Base-by-base conservation (phyloP, 2,113 vertebrate genomes). In the Notiomystis cincta region DNA sequence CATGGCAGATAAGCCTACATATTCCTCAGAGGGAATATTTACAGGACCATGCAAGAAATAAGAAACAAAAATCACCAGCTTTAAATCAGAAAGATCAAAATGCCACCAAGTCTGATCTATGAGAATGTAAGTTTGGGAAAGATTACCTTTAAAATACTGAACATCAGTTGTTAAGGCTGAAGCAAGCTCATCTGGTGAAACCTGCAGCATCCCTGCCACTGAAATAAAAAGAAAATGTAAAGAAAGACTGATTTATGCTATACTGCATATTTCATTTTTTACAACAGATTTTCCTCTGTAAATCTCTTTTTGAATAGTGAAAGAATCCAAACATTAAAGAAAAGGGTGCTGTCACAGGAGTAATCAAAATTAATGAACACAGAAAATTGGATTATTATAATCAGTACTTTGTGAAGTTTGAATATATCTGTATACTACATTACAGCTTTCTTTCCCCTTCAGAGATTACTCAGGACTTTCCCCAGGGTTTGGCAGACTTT, bases 131-230 rank as follows among this genome's bases (percentile, higher is more conserved):
- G 6, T 31, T 81, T 87, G 48, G 76, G 84, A 77, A 64, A 65
- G 2, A 67, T 90, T 98, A 99, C 99, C 99, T 99, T 99, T 99
- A 70, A 99, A 98, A 97, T 99, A 99, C 47, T 99, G 99, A 82
- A 99, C 96, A 37, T 99, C 99, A 37, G 98, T 98, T 45, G 99
- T 99, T 94, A 99, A 98, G 83, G 99, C 99, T 22, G 98, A 98
- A 77, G 98, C 98, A 60, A 99, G 73, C 37, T 99, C 99, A 58
- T 98, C 98, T 28, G 98, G 53, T 42, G 98, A 98, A 73, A 99
- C 98, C 93, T 99, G 99, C 70, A 99, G 94, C 98, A 99, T 98
- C 47, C 97, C 98, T 73, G 99, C 98, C 96, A 99, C 99, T 99
- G 85, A 73, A 97, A 97, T 33, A 5, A 85, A 89, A 97, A 72